These are phyloP conservation scores for Otocyon megalotis DNA, from an alignment of 2,113 vertebrate species.

Conservation along the genomic window DNA sequence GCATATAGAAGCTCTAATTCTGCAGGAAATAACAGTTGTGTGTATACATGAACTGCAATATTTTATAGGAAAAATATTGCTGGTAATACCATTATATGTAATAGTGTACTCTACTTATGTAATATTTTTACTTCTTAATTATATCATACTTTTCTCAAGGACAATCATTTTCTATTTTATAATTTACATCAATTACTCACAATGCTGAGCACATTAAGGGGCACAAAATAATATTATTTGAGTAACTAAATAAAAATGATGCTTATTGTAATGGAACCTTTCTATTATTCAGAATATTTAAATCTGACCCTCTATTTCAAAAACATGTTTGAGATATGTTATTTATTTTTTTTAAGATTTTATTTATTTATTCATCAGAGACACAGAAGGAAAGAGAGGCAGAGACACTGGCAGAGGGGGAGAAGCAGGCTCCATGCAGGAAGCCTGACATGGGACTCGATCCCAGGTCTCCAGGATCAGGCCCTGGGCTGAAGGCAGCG, in stretches of 20 bases:
- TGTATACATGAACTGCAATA: background rate
- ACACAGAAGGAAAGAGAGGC: too few species aligned
- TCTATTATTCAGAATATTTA: background rate
- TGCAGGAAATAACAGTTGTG: background rate
- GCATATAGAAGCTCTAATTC: background rate
- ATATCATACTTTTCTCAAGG: background rate
- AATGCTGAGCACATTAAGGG: background rate
- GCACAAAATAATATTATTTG: background rate
- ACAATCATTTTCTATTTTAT: background rate
- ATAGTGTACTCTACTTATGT: background rate
- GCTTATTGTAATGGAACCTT: background rate
- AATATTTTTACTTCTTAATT: background rate
- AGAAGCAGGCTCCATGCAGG: too few species aligned
- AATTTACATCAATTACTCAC: background rate
- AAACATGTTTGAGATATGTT: background rate
- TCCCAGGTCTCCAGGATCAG: too few species aligned
- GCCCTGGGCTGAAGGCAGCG: too few species aligned
- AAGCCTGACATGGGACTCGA: too few species aligned
- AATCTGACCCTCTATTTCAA: background rate
- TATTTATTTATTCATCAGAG: too few species aligned
- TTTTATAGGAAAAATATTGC: background rate
- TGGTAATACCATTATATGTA: background rate
- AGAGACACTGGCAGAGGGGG: too few species aligned
- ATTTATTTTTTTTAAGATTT: background rate
- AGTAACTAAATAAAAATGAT: background rate